Base-by-base conservation (phyloP, 1,140 invertebrate genomes). In the Vanessa atalanta region DNA sequence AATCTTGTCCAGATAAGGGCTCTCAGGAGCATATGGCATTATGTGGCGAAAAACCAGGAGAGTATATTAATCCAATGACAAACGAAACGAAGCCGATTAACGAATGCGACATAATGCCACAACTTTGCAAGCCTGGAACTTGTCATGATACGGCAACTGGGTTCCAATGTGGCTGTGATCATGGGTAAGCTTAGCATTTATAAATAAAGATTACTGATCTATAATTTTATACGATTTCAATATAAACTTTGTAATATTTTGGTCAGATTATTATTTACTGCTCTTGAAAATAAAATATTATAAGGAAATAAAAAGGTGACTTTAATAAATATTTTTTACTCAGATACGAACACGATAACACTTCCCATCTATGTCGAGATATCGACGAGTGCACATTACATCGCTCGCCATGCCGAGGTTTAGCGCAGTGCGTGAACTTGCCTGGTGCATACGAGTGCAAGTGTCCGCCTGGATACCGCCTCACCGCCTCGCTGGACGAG, bases 101-200 rank as follows among this genome's bases (percentile, higher is more conserved):
- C 81, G 96, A 98, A 92, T 98, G 97, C 83, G 92, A 94, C 13
- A 92, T 97, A 57, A 97, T 97, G 95, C 96, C 96, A 15, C 95
- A 95, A 31, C 95, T 97, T 93, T 98, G 97, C 92, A 95, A 95
- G 65, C 96, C 98, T 79, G 97, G 97, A 6, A 90, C 92, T 15
- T 98, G 97, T 82, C 94, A 98, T 80, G 98, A 98, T 80, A 96
- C 96, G 86, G 95, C 96, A 85, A 97, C 97, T 14, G 97, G 96
- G 3, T 98, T 97, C 90, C 95, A 96, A 79, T 98, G 97, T 88
- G 94, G 95, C 51, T 98, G 98, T 69, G 90, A 90, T 70, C 85
- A 88, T 65, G 88, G 90, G 90, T 90, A 53, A 72, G 79, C 77
- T 13, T 43, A 43, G 37, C 9, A 43, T 9, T 9, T 43, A 9